A percentile compares a stretch with the other conserved stretches of the same genome.
These are phyloP conservation scores for Ictalurus furcatus DNA, from an alignment of 2,113 vertebrate genomes.

Conservation along the genomic window DNA sequence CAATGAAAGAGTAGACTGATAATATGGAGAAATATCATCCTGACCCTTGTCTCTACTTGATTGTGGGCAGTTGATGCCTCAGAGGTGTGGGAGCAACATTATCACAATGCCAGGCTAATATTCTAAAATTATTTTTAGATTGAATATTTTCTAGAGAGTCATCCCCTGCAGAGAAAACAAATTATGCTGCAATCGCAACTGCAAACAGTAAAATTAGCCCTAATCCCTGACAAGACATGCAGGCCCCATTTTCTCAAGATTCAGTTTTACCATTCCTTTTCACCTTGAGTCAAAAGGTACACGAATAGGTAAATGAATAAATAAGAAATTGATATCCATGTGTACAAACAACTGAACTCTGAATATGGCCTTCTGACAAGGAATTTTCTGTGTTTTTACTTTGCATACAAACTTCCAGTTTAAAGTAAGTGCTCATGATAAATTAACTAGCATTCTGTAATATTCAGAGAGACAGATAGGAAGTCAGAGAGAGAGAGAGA, in stretches of 20 bases:
- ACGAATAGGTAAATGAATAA: not conserved
- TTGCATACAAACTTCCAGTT: not conserved
- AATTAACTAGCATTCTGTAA: not conserved
- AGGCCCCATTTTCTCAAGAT: conserved; percentile 15
- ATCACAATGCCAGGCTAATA: not conserved
- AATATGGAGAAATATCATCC: not conserved
- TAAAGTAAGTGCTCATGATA: not conserved
- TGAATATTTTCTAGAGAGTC: not conserved
- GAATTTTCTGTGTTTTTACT: not conserved
- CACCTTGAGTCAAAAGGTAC: not conserved
- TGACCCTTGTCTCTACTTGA: not conserved
- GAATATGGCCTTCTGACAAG: not conserved
- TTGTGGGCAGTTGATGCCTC: not conserved
- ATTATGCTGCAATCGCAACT: not conserved
- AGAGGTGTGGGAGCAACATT: not conserved
- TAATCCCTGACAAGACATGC: not conserved
- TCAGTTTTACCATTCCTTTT: conserved; percentile 46
- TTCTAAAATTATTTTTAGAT: not conserved
- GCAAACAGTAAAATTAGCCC: conserved; percentile 1
- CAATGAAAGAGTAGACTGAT: not conserved
- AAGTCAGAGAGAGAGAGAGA: not conserved
- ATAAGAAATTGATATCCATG: not conserved
- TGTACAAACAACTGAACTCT: not conserved
- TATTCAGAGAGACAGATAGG: not conserved
- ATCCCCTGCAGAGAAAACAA: not conserved